Conservation (phyloP, 2,888 invertebrate species). For the Synanthedon formicaeformis region DNA sequence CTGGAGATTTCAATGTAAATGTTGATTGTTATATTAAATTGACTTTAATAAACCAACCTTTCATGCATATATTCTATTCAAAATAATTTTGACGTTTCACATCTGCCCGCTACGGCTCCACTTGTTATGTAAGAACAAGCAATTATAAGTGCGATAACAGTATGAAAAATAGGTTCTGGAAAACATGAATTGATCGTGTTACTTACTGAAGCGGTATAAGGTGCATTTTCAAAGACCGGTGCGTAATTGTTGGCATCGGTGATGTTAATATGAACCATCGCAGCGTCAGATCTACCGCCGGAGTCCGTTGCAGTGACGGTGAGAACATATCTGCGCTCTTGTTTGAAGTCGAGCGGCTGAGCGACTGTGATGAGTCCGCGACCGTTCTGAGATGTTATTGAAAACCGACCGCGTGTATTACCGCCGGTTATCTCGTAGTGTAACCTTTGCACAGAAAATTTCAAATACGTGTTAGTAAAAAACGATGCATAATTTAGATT, state of each 20-base stretch:
- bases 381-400: slow-evolving; percentile 91
- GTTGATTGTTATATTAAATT: too few relatives aligned
- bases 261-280: slow-evolving; percentile 91
- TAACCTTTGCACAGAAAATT: slow-evolving; percentile 45
- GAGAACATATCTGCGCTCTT: slow-evolving; percentile 88
- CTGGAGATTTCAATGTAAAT: too few relatives aligned
- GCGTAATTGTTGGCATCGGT: slow-evolving; percentile 95
- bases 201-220: slow-evolving; percentile 84
- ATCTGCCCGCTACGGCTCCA: too few relatives aligned
- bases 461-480: background rate
- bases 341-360: slow-evolving; percentile 92
- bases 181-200: background rate
- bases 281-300: slow-evolving; percentile 88
- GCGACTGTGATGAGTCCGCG: slow-evolving; percentile 88
- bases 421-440: slow-evolving; percentile 90
- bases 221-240: slow-evolving; percentile 93
- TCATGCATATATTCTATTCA: too few relatives aligned
- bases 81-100: too few relatives aligned
- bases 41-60: too few relatives aligned
- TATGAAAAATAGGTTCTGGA: too few relatives aligned
- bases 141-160: too few relatives aligned
- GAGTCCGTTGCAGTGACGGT: slow-evolving; percentile 90
- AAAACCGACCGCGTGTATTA: slow-evolving; percentile 87
- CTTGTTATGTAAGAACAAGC: too few relatives aligned
- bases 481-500: background rate